A percentile compares a stretch with the other conserved stretches of the same genome.
These are phyloP conservation scores for Selenia dentaria DNA, from an alignment of 2,888 invertebrate genomes.

Conservation along the genomic window DNA sequence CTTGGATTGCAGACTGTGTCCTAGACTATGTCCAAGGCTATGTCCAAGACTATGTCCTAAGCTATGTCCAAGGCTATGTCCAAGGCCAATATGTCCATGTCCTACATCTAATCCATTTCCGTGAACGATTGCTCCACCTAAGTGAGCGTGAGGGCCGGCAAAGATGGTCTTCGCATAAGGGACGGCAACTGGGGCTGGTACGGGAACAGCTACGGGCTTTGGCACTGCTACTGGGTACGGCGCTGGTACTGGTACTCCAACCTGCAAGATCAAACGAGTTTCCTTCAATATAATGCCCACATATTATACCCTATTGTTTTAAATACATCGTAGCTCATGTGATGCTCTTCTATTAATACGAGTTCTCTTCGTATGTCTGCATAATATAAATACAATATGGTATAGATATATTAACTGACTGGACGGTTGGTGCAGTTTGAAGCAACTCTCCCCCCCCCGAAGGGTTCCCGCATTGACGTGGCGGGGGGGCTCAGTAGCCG, in stretches of 20 bases:
- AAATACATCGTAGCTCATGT: too few relatives aligned
- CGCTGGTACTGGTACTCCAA: constrained; percentile 73
- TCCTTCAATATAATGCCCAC: too few relatives aligned
- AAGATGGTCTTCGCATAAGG: constrained; percentile 44
- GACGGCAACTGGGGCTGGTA: constrained; percentile 60
- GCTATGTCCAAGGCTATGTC: constrained; percentile 2
- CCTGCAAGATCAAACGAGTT: constrained; percentile 47
- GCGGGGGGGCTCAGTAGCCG: too few relatives aligned
- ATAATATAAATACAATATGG: too few relatives aligned
- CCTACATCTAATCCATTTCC: constrained; percentile 20
- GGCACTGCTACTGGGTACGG: constrained; percentile 77
- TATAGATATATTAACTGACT: too few relatives aligned
- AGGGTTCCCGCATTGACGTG: too few relatives aligned
- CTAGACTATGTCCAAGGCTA: constrained; percentile 4
- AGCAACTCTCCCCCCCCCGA: too few relatives aligned
- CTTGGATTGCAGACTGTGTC: constrained; percentile 14
- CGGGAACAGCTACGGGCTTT: constrained; percentile 71
- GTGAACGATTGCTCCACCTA: constrained; percentile 38
- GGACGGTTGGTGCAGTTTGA: too few relatives aligned
- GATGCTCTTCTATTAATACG: too few relatives aligned
- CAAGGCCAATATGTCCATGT: constrained; percentile 4
- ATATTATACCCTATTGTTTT: too few relatives aligned
- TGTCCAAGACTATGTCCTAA: constrained; percentile 1
- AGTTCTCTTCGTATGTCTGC: too few relatives aligned
- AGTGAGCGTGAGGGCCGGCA: constrained; percentile 38